phyloP scores from a whole-genome alignment of 2,113 vertebrate genomes.

The Solenodon paradoxus region DNA sequence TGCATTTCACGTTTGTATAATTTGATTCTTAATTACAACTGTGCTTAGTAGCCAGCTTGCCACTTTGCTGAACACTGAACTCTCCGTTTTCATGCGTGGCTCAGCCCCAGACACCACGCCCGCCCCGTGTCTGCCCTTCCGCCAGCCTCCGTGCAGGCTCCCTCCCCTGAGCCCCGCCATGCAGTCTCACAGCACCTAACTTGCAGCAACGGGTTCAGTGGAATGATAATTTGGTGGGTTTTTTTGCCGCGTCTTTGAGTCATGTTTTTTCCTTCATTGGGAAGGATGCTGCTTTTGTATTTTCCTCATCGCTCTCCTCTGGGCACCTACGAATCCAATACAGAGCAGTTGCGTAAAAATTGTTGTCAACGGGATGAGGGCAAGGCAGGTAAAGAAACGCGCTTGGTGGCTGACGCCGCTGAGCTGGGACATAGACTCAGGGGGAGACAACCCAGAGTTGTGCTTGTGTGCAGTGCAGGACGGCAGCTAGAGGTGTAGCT shows the following conservation, averaged over 20 bases:
- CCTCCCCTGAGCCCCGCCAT: rapidly evolving
- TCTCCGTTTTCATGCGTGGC: not conserved
- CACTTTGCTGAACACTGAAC: not conserved
- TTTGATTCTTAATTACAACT: not conserved
- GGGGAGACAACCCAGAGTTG: not conserved
- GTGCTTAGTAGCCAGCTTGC: not conserved
- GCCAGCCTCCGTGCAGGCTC: rapidly evolving
- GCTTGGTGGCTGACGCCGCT: not conserved
- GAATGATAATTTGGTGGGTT: not conserved
- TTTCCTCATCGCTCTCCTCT: not conserved
- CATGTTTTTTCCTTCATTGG: not conserved
- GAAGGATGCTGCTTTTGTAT: not conserved
- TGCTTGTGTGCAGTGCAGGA: not conserved
- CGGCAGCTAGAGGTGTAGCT: not conserved
- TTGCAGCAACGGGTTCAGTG: not conserved
- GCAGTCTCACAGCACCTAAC: not conserved
- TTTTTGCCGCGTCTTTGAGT: not conserved
- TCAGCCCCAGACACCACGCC: not conserved
- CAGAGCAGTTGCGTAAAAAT: not conserved
- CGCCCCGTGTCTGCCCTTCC: rapidly evolving
- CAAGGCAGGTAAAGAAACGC: not conserved
- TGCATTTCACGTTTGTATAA: not conserved
- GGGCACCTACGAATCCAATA: not conserved
- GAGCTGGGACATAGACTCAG: not conserved
- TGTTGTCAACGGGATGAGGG: not conserved